Evolutionary conservation across 2,797 vertebrate species (phyloP).

Genomic region (Amazona finschi): DNA sequence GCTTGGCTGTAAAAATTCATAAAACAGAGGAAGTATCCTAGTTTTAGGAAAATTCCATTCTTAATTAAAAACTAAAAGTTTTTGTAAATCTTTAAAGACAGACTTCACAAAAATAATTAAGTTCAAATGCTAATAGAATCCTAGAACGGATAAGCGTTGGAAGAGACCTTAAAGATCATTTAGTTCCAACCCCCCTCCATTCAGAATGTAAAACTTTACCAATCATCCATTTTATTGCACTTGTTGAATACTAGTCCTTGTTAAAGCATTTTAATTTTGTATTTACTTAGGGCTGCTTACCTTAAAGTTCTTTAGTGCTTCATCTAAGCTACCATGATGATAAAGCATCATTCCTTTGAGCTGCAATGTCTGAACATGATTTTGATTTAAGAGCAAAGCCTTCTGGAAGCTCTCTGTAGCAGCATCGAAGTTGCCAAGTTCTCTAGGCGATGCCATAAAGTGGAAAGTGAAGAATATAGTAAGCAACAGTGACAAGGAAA

Average conservation of each 20-base stretch:
- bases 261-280: neutral
- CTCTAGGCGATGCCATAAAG: slow-evolving; percentile 73
- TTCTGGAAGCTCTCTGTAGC: slow-evolving; percentile 97
- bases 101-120: neutral
- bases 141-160: neutral
- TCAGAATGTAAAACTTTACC: neutral
- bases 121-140: neutral
- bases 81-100: neutral
- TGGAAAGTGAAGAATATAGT: neutral
- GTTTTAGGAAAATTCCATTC: neutral
- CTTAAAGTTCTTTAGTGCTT: slow-evolving; percentile 96
- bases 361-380: slow-evolving; percentile 96
- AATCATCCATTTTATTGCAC: neutral
- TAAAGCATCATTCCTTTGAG: slow-evolving; percentile 97
- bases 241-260: neutral
- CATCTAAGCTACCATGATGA: slow-evolving; percentile 92
- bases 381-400: slow-evolving; percentile 93
- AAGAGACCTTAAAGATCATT: neutral
- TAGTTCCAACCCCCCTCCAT: neutral
- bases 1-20: neutral
- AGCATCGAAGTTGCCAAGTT: slow-evolving; percentile 94
- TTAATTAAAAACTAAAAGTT: neutral
- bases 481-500: neutral
- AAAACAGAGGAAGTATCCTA: neutral
- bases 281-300: slow-evolving; percentile 62